Evolutionary conservation across 2,888 invertebrate genomes (phyloP).

Genomic region (Rugalucina vietnamica): DNA sequence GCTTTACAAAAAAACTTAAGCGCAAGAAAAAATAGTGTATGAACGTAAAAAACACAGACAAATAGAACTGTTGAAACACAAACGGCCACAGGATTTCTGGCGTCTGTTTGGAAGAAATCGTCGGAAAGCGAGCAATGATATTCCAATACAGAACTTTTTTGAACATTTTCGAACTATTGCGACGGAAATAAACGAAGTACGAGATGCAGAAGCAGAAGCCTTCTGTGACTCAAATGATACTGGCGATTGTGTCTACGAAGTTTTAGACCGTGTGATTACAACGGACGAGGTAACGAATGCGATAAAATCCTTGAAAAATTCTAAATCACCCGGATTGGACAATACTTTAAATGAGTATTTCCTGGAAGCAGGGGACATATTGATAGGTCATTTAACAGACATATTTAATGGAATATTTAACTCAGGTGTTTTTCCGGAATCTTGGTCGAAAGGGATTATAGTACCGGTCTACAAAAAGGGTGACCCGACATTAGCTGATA

Average conservation of each 20-base stretch:
- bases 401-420: constrained; percentile 29
- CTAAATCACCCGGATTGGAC: constrained; percentile 10
- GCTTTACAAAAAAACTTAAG: too few species aligned
- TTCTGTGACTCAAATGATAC: too few species aligned
- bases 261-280: background rate
- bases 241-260: background rate
- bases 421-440: constrained; percentile 25
- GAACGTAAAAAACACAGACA: too few species aligned
- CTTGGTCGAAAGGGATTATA: constrained; percentile 11
- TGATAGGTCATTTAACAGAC: constrained; percentile 24
- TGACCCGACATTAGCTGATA: background rate
- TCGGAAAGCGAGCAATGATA: background rate
- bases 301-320: background rate
- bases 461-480: constrained; percentile 28
- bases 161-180: background rate
- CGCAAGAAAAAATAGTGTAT: background rate
- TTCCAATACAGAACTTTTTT: constrained; percentile 7
- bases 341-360: constrained; percentile 22
- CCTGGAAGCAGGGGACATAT: constrained; percentile 8
- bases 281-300: background rate
- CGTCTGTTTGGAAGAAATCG: background rate
- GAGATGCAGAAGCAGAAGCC: too few species aligned
- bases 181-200: too few species aligned
- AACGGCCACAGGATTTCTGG: constrained; percentile 5
- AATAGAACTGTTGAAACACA: constrained; percentile 1